A percentile compares a stretch with the other conserved stretches of the same genome.
Conservation (phyloP, 2,888 invertebrate genomes). For the Trissolcus japonicus region DNA sequence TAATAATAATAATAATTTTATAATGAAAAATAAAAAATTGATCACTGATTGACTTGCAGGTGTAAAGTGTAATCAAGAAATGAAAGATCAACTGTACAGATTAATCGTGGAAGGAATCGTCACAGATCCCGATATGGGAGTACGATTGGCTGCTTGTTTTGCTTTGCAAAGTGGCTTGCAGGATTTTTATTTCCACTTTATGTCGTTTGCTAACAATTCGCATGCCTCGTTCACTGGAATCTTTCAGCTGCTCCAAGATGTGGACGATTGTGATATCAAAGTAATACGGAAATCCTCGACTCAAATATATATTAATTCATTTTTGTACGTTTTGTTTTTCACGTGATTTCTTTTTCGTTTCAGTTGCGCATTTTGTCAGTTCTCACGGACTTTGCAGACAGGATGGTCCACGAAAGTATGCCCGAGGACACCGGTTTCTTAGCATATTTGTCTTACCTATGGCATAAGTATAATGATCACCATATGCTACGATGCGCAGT, state of each 20-base stretch:
- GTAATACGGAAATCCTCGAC: constrained; percentile 72
- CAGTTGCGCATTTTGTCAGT: constrained; percentile 94
- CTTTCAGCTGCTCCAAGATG: constrained; percentile 90
- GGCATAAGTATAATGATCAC: constrained; percentile 87
- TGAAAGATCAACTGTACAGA: constrained; percentile 89
- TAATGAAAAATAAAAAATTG: not conserved
- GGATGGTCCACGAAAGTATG: constrained; percentile 86
- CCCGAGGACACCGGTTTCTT: constrained; percentile 84
- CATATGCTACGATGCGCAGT: constrained; percentile 95
- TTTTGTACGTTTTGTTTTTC: constrained; percentile 19
- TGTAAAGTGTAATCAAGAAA: constrained; percentile 80
- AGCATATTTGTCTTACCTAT: constrained; percentile 89
- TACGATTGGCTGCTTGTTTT: constrained; percentile 90
- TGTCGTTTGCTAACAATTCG: constrained; percentile 90
- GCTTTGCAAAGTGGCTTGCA: constrained; percentile 90
- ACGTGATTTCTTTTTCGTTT: constrained; percentile 56
- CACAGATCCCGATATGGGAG: constrained; percentile 90
- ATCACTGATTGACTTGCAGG: not conserved
- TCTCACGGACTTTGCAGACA: constrained; percentile 91
- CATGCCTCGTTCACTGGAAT: constrained; percentile 87
- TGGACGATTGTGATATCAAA: constrained; percentile 94
- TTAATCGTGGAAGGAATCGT: constrained; percentile 85
- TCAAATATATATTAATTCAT: constrained; percentile 14
- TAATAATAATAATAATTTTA: not conserved
- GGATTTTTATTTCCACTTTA: constrained; percentile 93